Percentiles rank a stretch among this genome's conserved stretches.
These are phyloP conservation scores for Oryctes rhinoceros DNA, from an alignment of 1,140 invertebrate genomes.

Conservation along the genomic window DNA sequence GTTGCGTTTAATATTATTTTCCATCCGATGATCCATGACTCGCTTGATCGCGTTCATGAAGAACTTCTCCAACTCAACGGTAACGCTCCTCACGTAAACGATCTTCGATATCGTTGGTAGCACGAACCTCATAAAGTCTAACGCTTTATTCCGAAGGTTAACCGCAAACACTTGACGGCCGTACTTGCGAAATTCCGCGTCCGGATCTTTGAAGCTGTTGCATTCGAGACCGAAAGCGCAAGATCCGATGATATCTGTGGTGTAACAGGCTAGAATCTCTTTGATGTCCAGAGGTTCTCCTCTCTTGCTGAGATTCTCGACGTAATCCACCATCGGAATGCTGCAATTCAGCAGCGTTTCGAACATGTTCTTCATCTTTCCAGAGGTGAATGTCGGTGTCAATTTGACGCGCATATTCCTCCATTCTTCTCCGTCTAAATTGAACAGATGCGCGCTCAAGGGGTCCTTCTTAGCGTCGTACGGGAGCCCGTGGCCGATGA, in stretches of 20 bases:
- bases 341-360: slow-evolving; percentile 32
- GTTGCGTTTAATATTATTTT: slow-evolving; percentile 39
- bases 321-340: neutral
- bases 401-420: slow-evolving; percentile 60
- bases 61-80: neutral
- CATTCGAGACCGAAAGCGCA: slow-evolving; percentile 65
- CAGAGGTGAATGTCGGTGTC: slow-evolving; percentile 63
- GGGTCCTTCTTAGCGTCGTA: slow-evolving; percentile 60
- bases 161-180: slow-evolving; percentile 11
- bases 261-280: slow-evolving; percentile 7
- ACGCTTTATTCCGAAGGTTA: neutral
- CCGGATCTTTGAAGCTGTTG: slow-evolving; percentile 59
- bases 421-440: slow-evolving; percentile 60
- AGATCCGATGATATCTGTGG: slow-evolving; percentile 57
- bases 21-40: slow-evolving; percentile 47
- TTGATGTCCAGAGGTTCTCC: neutral
- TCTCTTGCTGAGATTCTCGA: neutral
- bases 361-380: slow-evolving; percentile 63
- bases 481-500: slow-evolving; percentile 60
- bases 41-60: slow-evolving; percentile 39
- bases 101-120: neutral
- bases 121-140: neutral
- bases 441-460: slow-evolving; percentile 62
- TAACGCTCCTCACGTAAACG: neutral
- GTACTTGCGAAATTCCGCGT: slow-evolving; percentile 59